Base-by-base conservation (phyloP, 1,140 invertebrate species). In the Calosoma granatense region DNA sequence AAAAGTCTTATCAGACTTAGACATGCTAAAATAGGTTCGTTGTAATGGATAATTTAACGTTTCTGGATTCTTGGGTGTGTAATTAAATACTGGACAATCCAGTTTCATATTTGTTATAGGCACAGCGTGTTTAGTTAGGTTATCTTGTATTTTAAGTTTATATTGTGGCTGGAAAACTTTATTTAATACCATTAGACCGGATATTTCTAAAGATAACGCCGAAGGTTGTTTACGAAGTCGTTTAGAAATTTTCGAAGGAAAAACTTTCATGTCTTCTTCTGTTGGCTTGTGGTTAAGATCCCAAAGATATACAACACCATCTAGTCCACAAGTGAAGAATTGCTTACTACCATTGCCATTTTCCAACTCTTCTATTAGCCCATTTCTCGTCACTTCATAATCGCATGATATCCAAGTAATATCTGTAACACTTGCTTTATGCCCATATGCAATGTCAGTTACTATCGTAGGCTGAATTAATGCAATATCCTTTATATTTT, bases 281-380 rank as follows among this genome's bases (percentile, higher is more conserved):
- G 70, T 61, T 2, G 75, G 75, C 56, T 65, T 65, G 23, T 62
- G 60, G 2, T 65, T 77, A 36, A 88, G 69, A 72, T 87, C 81
- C 86, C 86, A 89, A 64, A 86, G 81, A 57, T 81, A 76, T 23
- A 88, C 74, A 9, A 70, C 76, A 2, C 85, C 85, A 64, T 88
- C 85, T 59, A 80, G 70, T 54, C 81, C 79, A 51, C 77, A 76
- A 2, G 84, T 81, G 1, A 83, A 65, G 64, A 88, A 84, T 66
- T 85, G 83, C 39, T 78, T 65, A 6, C 75, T 79, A 64, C 74
- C 73, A 17, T 65, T 64, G 20, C 73, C 66, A 47, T 68, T 70
- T 61, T 66, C 58, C 68, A 72, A 59, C 20, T 64, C 54, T 17
- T 68, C 65, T 1, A 80, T 64, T 71, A 74, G 79, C 0, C 85